phyloP scores from a whole-genome alignment of 2,797 vertebrate genomes.

The Onychomys torridus region DNA sequence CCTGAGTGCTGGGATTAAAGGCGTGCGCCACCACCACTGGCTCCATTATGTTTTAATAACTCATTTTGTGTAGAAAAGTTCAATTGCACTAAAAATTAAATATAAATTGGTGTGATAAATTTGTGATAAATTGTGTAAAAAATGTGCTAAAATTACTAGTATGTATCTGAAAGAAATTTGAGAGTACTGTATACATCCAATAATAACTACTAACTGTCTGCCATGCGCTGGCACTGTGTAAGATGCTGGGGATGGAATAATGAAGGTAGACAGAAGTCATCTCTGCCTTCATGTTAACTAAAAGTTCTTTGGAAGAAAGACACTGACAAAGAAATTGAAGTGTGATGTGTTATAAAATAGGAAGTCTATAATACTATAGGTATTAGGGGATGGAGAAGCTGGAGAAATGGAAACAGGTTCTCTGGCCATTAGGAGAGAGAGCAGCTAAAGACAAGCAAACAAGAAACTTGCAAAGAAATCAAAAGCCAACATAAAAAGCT shows the following conservation, averaged over 20 bases:
- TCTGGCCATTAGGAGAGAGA: neutral
- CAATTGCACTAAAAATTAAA: slow-evolving; percentile 13
- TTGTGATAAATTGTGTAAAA: too few relatives aligned
- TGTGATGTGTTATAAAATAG: slow-evolving; percentile 34
- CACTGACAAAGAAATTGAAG: slow-evolving; percentile 52
- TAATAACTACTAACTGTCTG: neutral
- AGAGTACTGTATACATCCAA: neutral
- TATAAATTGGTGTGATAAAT: slow-evolving; percentile 5
- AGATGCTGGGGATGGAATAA: slow-evolving; percentile 1
- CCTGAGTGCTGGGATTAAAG: too few relatives aligned
- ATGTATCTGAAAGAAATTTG: neutral
- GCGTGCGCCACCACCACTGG: too few relatives aligned
- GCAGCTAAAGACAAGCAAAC: neutral
- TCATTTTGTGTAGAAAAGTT: slow-evolving; percentile 21
- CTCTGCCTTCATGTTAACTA: neutral
- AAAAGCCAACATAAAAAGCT: slow-evolving; percentile 63
- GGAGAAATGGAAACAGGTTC: neutral
- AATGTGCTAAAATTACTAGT: too few relatives aligned
- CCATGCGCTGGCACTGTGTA: neutral
- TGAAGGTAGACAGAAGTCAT: slow-evolving; percentile 13
- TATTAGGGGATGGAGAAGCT: neutral
- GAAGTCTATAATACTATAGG: neutral
- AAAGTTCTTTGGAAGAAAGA: slow-evolving; percentile 43
- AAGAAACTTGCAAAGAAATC: slow-evolving; percentile 48
- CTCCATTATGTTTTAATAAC: neutral